phyloP scores from a whole-genome alignment of 2,113 vertebrate genomes.

The Herpetotheres cachinnans region DNA sequence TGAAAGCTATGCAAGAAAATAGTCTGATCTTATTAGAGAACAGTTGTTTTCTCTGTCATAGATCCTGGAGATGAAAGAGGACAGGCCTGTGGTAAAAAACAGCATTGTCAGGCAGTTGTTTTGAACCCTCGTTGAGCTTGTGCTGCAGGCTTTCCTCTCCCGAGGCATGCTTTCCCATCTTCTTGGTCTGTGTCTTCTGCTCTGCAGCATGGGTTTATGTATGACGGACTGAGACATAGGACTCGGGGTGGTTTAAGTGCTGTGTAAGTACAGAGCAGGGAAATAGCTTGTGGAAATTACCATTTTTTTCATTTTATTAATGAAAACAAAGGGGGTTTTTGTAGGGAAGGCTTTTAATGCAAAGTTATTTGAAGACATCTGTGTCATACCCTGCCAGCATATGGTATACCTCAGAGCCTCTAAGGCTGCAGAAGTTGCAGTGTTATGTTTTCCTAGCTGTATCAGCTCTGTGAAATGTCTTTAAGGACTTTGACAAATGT shows the following conservation, averaged over 20 bases:
- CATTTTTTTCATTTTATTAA: background rate
- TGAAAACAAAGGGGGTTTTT: background rate
- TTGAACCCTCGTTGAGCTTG: background rate
- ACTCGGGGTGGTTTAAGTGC: background rate
- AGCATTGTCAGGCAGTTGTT: background rate
- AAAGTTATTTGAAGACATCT: background rate
- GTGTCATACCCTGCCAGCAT: background rate
- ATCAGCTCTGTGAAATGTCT: background rate
- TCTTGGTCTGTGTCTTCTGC: background rate
- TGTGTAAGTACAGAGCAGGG: background rate
- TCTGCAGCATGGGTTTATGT: background rate
- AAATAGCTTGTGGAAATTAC: background rate
- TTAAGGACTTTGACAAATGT: background rate
- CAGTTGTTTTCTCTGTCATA: background rate
- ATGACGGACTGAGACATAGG: background rate
- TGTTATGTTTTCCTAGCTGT: background rate
- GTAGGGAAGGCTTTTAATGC: background rate
- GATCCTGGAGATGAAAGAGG: background rate
- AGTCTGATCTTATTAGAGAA: background rate
- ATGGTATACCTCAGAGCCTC: background rate
- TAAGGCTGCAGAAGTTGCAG: background rate
- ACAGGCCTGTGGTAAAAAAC: background rate
- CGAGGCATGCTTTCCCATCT: rapidly evolving
- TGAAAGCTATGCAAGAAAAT: background rate
- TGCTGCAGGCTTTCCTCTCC: background rate